phyloP scores from a whole-genome alignment of 2,113 vertebrate genomes.

The Hucho hucho region DNA sequence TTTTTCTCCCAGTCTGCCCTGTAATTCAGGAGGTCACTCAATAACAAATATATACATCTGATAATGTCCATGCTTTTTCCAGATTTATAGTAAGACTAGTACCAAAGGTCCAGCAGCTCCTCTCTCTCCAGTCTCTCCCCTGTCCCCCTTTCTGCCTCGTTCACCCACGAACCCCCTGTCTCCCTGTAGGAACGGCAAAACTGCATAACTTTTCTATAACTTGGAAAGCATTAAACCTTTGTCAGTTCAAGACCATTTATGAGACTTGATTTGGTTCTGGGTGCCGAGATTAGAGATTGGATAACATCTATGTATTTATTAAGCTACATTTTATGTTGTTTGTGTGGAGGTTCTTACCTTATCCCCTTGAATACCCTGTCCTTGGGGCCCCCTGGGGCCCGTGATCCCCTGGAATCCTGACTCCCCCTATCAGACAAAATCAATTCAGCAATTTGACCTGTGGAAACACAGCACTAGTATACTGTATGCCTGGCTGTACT shows the following conservation, averaged over 20 bases:
- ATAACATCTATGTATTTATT: background rate
- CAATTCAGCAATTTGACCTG: too few species aligned
- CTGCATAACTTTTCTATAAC: background rate
- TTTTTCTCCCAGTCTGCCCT: slow-evolving; percentile 80
- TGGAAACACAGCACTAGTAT: too few species aligned
- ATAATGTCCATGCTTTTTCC: background rate
- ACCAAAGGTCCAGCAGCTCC: slow-evolving; percentile 76
- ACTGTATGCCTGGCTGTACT: too few species aligned
- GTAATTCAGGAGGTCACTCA: slow-evolving; percentile 20
- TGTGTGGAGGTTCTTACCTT: slow-evolving; percentile 73
- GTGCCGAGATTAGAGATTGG: background rate
- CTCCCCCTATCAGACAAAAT: slow-evolving; percentile 75
- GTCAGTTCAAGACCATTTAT: background rate
- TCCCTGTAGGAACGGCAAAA: slow-evolving; percentile 69
- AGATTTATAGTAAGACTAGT: slow-evolving; percentile 15
- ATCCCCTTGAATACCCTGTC: slow-evolving; percentile 77
- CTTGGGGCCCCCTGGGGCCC: slow-evolving; percentile 78
- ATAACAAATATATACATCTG: background rate
- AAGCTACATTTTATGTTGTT: background rate
- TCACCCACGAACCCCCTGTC: slow-evolving; percentile 79
- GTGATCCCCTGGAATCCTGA: slow-evolving; percentile 77
- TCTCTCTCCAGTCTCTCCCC: slow-evolving; percentile 76
- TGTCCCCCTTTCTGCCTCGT: slow-evolving; percentile 77
- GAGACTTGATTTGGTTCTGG: too few species aligned
- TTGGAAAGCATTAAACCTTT: background rate